Conservation (phyloP, 2,888 invertebrate genomes). For the Drosophila flavopinicola region DNA sequence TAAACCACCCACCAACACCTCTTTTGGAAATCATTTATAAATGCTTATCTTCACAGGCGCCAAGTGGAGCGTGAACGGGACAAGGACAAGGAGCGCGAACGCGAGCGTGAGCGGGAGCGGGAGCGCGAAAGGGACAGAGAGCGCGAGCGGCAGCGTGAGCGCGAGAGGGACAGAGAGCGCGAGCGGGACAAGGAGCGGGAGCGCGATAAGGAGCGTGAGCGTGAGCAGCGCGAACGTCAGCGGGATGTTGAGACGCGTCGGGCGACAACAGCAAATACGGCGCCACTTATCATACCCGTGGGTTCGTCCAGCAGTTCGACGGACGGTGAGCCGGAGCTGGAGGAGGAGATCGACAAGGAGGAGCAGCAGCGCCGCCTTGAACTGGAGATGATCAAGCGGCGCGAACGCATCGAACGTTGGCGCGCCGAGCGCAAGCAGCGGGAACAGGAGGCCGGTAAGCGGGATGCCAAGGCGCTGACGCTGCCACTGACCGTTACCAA, state of each 20-base stretch:
- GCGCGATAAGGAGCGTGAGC: constrained; percentile 84
- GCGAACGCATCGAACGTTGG: constrained; percentile 98
- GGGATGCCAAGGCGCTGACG: constrained; percentile 88
- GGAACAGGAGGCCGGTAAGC: constrained; percentile 91
- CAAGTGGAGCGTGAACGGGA: constrained; percentile 78
- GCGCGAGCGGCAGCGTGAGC: constrained; percentile 84
- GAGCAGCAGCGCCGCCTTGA: constrained; percentile 95
- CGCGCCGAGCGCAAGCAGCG: constrained; percentile 96
- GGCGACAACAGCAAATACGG: constrained; percentile 32
- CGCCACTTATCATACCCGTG: constrained; percentile 64
- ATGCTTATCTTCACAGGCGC: constrained; percentile 45
- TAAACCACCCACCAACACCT: neutral
- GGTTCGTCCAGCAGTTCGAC: constrained; percentile 76
- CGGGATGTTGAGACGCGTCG: constrained; percentile 84
- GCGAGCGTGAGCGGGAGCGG: constrained; percentile 61
- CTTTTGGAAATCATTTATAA: neutral
- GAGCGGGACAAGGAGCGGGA: constrained; percentile 78
- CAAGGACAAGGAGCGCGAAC: constrained; percentile 72
- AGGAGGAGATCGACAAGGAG: constrained; percentile 89
- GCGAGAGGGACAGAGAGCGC: constrained; percentile 50
- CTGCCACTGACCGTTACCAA: constrained; percentile 85
- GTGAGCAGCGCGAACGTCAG: constrained; percentile 85
- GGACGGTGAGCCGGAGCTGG: constrained; percentile 83
- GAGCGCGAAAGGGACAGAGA: constrained; percentile 64
- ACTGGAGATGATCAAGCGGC: constrained; percentile 96